These are phyloP conservation scores for Neoascia interrupta DNA, from an alignment of 2,888 invertebrate species.

Conservation along the genomic window DNA sequence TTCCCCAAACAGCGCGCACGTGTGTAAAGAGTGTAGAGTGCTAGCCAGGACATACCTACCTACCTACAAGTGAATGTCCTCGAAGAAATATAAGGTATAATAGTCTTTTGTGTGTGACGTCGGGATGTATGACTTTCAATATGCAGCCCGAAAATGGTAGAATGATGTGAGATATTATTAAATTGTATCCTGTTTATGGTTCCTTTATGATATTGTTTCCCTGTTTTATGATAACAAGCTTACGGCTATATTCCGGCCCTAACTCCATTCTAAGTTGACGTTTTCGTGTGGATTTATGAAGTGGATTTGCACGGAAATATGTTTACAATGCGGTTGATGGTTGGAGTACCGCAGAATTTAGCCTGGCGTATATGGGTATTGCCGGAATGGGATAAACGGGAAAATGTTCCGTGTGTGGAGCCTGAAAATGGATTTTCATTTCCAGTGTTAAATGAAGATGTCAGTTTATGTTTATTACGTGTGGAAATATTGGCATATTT, in stretches of 20 bases:
- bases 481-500: too few species aligned
- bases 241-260: slow-evolving; percentile 53
- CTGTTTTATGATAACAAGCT: slow-evolving; percentile 67
- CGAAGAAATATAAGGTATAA: slow-evolving; percentile 8
- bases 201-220: slow-evolving; percentile 69
- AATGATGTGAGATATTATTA: slow-evolving; percentile 58
- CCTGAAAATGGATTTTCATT: too few species aligned
- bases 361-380: too few species aligned
- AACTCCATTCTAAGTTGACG: slow-evolving; percentile 52
- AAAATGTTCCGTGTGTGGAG: too few species aligned
- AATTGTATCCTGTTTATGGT: slow-evolving; percentile 68
- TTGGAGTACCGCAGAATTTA: slow-evolving; percentile 58
- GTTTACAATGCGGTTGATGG: slow-evolving; percentile 59
- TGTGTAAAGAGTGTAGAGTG: slow-evolving; percentile 13
- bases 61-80: too few species aligned
- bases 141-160: slow-evolving; percentile 30
- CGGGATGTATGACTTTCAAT: slow-evolving; percentile 60
- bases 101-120: slow-evolving; percentile 23
- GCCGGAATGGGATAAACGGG: too few species aligned
- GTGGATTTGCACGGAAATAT: slow-evolving; percentile 65
- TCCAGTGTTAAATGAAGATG: too few species aligned
- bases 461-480: too few species aligned
- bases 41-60: neutral
- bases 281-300: slow-evolving; percentile 64
- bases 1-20: slow-evolving; percentile 45